These are phyloP conservation scores for Epicauta chinensis DNA, from an alignment of 1,140 invertebrate genomes.

Conservation along the genomic window DNA sequence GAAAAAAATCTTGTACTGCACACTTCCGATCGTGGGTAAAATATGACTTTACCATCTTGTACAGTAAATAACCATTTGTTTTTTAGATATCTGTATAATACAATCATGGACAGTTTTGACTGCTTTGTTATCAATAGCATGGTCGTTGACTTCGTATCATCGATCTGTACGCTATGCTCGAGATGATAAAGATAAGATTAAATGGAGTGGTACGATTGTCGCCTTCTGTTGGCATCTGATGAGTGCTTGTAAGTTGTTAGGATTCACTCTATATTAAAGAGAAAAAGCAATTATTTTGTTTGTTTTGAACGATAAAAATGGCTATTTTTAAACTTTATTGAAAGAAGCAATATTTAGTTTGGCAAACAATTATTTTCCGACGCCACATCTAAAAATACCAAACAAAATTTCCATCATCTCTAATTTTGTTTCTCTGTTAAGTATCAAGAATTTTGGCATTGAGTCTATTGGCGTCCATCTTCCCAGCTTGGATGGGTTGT, in stretches of 20 bases:
- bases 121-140: constrained; percentile 40
- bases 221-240: constrained; percentile 44
- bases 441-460: constrained; percentile 41
- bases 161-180: constrained; percentile 39
- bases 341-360: neutral
- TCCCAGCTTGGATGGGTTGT: constrained; percentile 42
- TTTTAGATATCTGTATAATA: constrained; percentile 34
- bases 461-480: constrained; percentile 40
- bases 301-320: no score
- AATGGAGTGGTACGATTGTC: constrained; percentile 36
- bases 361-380: no score
- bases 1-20: no score
- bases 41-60: no score
- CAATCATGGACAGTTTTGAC: constrained; percentile 40
- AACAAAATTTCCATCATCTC: no score
- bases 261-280: no score
- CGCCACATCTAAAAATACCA: no score
- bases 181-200: constrained; percentile 42
- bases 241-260: constrained; percentile 38
- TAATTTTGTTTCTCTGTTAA: constrained; percentile 11
- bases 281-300: neutral
- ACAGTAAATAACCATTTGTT: no score
- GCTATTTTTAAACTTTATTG: no score
- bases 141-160: constrained; percentile 43
- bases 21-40: no score